phyloP scores from a whole-genome alignment of 2,888 invertebrate species.

The Mesorhabditis spiculigera region DNA sequence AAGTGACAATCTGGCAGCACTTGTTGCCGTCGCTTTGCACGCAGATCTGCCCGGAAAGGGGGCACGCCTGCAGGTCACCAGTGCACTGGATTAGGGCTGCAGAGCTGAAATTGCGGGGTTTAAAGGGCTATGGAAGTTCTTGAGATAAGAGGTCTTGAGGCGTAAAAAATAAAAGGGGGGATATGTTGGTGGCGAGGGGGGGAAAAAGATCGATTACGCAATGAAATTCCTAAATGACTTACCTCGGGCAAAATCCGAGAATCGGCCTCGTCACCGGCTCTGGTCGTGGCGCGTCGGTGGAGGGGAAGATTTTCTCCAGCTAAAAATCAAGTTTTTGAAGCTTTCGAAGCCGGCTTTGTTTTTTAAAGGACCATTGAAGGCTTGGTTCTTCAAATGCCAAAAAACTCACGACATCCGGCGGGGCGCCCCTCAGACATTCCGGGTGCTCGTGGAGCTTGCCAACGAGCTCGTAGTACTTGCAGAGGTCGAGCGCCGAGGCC shows the following conservation, averaged over 20 bases:
- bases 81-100: slow-evolving; percentile 53
- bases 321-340: too few species aligned
- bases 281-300: background rate
- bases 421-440: slow-evolving; percentile 37
- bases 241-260: slow-evolving; percentile 32
- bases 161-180: too few species aligned
- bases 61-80: slow-evolving; percentile 48
- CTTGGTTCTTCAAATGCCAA: background rate
- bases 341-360: too few species aligned
- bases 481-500: slow-evolving; percentile 30
- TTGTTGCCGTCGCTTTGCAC: slow-evolving; percentile 51
- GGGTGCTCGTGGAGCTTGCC: slow-evolving; percentile 49
- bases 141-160: too few species aligned
- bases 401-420: slow-evolving; percentile 5
- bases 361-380: too few species aligned
- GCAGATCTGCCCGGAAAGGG: slow-evolving; percentile 52
- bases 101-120: slow-evolving; percentile 21
- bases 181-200: too few species aligned
- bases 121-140: background rate
- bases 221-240: background rate
- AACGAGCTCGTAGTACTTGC: slow-evolving; percentile 43
- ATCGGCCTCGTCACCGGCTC: background rate
- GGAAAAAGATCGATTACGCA: too few species aligned
- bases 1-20: slow-evolving; percentile 51
- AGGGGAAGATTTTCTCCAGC: slow-evolving; percentile 1